A percentile compares a stretch with the other conserved stretches of the same genome.
Conservation (phyloP, 2,888 invertebrate species). For the Schizaphis graminum region DNA sequence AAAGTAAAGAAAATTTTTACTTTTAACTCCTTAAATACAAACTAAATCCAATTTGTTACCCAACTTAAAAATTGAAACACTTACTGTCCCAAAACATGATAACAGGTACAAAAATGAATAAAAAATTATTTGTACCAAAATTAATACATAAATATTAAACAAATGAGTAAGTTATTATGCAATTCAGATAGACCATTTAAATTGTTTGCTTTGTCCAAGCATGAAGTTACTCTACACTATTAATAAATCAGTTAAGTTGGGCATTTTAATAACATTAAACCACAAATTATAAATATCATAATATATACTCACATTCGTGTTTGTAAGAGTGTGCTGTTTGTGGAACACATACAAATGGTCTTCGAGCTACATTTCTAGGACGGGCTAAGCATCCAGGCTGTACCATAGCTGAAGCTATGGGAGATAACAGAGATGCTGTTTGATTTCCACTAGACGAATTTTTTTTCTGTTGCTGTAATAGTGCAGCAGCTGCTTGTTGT, state of each 20-base stretch:
- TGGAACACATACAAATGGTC: slow-evolving; percentile 80
- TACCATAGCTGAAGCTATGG: not conserved
- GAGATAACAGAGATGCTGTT: not conserved
- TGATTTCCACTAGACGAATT: not conserved
- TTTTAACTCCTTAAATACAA: too few relatives aligned
- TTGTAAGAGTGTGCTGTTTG: slow-evolving; percentile 83
- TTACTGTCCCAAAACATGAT: too few relatives aligned
- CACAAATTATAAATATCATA: not conserved
- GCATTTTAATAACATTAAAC: not conserved
- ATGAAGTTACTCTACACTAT: not conserved
- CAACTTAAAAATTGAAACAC: too few relatives aligned
- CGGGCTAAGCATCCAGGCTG: slow-evolving; percentile 76
- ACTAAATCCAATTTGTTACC: too few relatives aligned
- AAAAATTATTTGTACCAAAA: not conserved
- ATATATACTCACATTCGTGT: slow-evolving; percentile 82
- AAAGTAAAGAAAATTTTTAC: too few relatives aligned
- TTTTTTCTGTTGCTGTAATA: slow-evolving; percentile 30
- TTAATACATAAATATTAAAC: not conserved
- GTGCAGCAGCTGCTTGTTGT: slow-evolving; percentile 69
- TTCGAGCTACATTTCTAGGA: slow-evolving; percentile 88
- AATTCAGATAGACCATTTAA: too few relatives aligned
- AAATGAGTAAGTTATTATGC: too few relatives aligned
- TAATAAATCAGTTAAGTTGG: not conserved
- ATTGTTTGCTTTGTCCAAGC: not conserved
- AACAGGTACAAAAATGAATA: too few relatives aligned